These are phyloP conservation scores for Bolinopsis microptera DNA, from an alignment of 37 sponge, comb jelly and placozoan genomes.

Conservation along the genomic window DNA sequence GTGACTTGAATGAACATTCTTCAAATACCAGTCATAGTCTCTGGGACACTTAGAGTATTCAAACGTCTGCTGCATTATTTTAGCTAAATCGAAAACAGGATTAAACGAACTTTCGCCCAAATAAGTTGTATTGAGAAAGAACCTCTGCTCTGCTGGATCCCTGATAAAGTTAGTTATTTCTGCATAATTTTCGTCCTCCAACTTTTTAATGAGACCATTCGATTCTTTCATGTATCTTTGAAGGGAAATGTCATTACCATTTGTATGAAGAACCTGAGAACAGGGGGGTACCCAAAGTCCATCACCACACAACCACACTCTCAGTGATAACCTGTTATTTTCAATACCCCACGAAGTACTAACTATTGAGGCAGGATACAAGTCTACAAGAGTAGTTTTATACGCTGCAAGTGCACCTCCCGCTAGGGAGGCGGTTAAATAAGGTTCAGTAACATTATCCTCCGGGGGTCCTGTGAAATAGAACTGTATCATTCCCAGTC, in stretches of 20 bases:
- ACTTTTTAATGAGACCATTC: not conserved
- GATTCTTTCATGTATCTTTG: not conserved
- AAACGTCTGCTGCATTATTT: not conserved
- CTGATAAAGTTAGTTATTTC: not conserved
- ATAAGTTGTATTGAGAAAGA: not conserved
- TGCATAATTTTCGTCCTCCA: not conserved
- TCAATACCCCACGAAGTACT: constrained; percentile 12
- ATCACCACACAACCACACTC: constrained; percentile 3
- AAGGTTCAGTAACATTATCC: not conserved
- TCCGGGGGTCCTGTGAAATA: not conserved
- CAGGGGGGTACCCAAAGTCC: not conserved
- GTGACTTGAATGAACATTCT: not conserved
- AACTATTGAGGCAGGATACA: not conserved
- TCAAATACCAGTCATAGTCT: not conserved
- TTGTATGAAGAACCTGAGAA: not conserved
- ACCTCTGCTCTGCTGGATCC: not conserved
- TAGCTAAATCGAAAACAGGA: not conserved
- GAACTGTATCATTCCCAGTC: not conserved
- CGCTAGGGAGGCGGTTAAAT: not conserved
- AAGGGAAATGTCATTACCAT: not conserved
- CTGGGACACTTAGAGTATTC: not conserved
- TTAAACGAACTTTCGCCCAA: not conserved
- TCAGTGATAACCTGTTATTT: not conserved
- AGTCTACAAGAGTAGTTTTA: not conserved
- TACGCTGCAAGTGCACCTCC: not conserved